Evolutionary conservation across 2,797 vertebrate genomes (phyloP).

Genomic region (Coreius guichenoti): DNA sequence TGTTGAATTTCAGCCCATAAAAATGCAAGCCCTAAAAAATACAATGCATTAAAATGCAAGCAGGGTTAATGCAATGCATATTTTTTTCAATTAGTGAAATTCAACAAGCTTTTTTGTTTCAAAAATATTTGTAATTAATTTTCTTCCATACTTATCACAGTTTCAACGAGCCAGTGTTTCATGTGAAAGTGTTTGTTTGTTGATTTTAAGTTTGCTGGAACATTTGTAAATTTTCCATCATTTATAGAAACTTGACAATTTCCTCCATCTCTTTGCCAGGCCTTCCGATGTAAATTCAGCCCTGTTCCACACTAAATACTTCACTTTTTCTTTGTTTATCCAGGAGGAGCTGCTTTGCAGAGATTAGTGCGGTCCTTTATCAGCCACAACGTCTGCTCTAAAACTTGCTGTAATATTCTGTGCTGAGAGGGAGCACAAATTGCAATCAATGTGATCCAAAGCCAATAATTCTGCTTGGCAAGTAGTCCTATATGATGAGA

Average conservation of each 20-base stretch:
- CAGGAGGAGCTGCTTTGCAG: conserved; percentile 3
- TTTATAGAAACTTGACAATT: conserved; percentile 18
- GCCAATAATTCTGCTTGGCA: conserved; percentile 38
- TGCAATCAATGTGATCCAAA: conserved; percentile 44
- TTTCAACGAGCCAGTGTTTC: conserved; percentile 36
- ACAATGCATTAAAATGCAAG: no score
- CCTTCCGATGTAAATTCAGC: conserved; percentile 1
- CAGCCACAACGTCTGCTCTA: background rate
- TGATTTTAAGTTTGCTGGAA: background rate
- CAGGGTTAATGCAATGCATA: no score
- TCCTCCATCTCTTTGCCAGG: background rate
- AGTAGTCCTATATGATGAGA: conserved; percentile 21
- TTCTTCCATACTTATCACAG: conserved; percentile 15
- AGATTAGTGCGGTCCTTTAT: background rate
- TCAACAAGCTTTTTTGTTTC: no score
- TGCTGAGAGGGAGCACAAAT: conserved; percentile 36
- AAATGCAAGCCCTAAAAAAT: no score
- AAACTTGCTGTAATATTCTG: conserved; percentile 19
- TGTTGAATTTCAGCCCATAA: no score
- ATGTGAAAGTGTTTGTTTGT: background rate
- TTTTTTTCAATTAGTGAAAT: no score
- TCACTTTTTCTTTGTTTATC: background rate
- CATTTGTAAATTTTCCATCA: background rate
- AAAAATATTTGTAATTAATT: no score
- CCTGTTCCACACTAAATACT: conserved; percentile 13